Percentiles rank a stretch among this genome's conserved stretches.
phyloP scores from a whole-genome alignment of 2,888 invertebrate species.

The Dynastes hyllus region DNA sequence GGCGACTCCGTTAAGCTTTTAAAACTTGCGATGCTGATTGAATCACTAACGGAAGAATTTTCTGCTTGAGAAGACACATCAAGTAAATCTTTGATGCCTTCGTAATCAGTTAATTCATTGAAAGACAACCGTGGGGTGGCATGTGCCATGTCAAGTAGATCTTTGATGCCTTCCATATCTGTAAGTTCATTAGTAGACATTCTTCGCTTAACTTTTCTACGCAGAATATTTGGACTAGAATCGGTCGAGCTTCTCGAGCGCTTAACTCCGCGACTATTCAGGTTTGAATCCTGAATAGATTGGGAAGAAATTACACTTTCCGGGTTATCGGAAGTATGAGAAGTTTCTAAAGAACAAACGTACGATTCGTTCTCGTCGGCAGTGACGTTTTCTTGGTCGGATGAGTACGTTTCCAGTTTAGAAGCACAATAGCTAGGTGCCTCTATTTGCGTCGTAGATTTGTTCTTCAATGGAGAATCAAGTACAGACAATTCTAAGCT shows the following conservation, averaged over 20 bases:
- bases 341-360: background rate
- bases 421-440: background rate
- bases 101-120: conserved; percentile 6
- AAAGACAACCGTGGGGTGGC: background rate
- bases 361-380: background rate
- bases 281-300: background rate
- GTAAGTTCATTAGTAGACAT: background rate
- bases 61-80: conserved; percentile 54
- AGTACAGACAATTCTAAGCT: background rate
- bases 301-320: background rate
- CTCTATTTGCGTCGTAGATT: background rate
- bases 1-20: no score
- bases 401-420: background rate
- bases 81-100: conserved; percentile 21
- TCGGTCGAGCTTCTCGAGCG: background rate
- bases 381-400: background rate
- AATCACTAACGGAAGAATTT: conserved; percentile 58
- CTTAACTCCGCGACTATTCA: background rate
- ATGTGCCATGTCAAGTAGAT: conserved; percentile 2
- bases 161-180: background rate
- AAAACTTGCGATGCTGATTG: no score
- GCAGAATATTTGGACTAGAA: background rate
- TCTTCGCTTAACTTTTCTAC: background rate
- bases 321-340: background rate
- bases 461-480: background rate